Conservation (phyloP, 1,140 invertebrate genomes). For the Lordiphosa stackelbergi region DNA sequence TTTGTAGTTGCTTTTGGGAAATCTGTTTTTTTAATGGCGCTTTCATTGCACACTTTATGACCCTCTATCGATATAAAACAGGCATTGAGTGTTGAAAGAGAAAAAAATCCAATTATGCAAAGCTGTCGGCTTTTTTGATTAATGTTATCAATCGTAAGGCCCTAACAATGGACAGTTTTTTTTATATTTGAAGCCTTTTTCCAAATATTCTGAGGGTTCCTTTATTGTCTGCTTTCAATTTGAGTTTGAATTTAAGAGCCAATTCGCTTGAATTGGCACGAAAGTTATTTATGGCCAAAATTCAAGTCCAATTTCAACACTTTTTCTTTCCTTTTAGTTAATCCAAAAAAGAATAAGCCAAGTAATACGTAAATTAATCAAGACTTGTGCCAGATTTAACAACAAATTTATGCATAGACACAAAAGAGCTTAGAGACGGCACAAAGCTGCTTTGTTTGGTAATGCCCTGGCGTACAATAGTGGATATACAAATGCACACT, state of each 20-base stretch:
- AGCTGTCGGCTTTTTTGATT: slow-evolving; percentile 28
- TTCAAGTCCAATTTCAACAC: too few species aligned
- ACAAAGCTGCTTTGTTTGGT: slow-evolving; percentile 3
- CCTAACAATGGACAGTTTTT: slow-evolving; percentile 1
- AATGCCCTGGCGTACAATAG: background rate
- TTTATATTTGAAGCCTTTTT: slow-evolving; percentile 7
- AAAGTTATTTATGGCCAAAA: slow-evolving; percentile 18
- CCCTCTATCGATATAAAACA: background rate
- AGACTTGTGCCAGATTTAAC: slow-evolving; percentile 1
- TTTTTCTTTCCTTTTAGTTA: too few species aligned
- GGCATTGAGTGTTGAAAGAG: background rate
- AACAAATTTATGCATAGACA: slow-evolving; percentile 10
- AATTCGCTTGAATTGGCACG: slow-evolving; percentile 9
- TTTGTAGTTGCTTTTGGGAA: slow-evolving; percentile 7
- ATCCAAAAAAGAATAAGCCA: too few species aligned
- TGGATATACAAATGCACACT: slow-evolving; percentile 3
- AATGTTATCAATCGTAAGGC: slow-evolving; percentile 11
- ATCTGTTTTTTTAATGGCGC: slow-evolving; percentile 10
- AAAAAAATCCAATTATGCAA: slow-evolving; percentile 31
- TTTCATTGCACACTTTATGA: slow-evolving; percentile 21
- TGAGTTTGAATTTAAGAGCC: slow-evolving; percentile 15
- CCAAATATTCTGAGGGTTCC: background rate
- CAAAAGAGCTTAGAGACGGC: slow-evolving; percentile 1
- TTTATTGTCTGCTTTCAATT: slow-evolving; percentile 18
- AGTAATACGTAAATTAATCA: slow-evolving; percentile 14